Conservation (phyloP, 2,888 invertebrate genomes). For the Aricia artaxerxes region DNA sequence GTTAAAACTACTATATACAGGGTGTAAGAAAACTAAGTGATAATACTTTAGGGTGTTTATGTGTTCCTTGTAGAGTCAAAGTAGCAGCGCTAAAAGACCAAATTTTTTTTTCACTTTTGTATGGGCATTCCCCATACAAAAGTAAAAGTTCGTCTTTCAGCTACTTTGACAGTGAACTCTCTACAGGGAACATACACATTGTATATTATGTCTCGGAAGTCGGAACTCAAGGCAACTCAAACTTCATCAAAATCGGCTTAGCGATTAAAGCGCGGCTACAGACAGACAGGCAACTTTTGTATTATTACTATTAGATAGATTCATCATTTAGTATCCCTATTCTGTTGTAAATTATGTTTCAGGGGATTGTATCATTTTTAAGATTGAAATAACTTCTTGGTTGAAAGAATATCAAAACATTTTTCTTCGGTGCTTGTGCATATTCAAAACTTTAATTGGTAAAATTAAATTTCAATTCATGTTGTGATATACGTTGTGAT, state of each 20-base stretch:
- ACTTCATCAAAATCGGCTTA: not conserved
- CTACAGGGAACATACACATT: too few species aligned
- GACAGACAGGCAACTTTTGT: too few species aligned
- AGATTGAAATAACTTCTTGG: not conserved
- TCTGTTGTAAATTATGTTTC: not conserved
- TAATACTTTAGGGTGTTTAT: too few species aligned
- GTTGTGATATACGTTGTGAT: constrained; percentile 3
- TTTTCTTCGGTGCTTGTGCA: not conserved
- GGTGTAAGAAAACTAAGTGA: too few species aligned
- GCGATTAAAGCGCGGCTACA: not conserved
- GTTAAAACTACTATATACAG: too few species aligned
- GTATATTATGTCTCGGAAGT: too few species aligned
- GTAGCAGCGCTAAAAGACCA: too few species aligned
- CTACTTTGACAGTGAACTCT: too few species aligned
- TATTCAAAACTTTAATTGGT: constrained; percentile 18
- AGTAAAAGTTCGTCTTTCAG: too few species aligned
- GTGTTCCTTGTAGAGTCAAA: too few species aligned
- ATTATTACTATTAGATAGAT: not conserved
- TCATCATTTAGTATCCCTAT: not conserved
- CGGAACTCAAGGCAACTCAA: not conserved
- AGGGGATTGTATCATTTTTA: not conserved
- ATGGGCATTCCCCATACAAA: too few species aligned
- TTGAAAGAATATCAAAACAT: not conserved
- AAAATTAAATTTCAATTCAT: constrained; percentile 27
- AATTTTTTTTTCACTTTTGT: too few species aligned